Conservation (phyloP, 2,888 invertebrate species). For the Drosophila meridiana region DNA sequence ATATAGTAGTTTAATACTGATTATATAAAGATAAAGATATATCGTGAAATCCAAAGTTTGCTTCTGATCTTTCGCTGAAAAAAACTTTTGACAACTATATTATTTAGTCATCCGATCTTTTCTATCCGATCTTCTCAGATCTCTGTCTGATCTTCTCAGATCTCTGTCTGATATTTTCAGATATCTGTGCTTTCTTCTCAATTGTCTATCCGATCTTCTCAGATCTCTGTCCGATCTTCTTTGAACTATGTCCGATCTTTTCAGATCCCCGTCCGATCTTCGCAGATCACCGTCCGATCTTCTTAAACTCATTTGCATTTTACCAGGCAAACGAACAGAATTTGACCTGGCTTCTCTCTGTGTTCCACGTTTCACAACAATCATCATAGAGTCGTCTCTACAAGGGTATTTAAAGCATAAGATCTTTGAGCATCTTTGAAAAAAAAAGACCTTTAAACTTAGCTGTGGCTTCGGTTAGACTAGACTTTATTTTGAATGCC, state of each 20-base stretch:
- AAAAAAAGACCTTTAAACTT: background rate
- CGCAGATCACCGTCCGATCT: too few species aligned
- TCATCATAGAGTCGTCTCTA: background rate
- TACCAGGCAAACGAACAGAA: background rate
- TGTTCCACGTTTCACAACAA: background rate
- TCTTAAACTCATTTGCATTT: background rate
- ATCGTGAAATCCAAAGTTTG: background rate
- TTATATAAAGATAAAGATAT: background rate
- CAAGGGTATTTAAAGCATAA: background rate
- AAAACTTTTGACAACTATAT: background rate
- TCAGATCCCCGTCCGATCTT: too few species aligned
- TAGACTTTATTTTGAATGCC: background rate
- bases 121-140: too few species aligned
- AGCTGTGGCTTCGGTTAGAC: background rate
- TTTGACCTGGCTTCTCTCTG: background rate
- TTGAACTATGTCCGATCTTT: too few species aligned
- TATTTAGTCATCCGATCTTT: background rate
- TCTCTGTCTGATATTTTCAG: too few species aligned
- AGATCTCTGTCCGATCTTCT: too few species aligned
- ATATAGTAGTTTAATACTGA: background rate
- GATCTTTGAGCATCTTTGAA: background rate
- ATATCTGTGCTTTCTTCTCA: too few species aligned
- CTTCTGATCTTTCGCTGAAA: background rate
- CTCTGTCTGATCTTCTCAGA: too few species aligned
- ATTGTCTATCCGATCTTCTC: too few species aligned